phyloP scores from a whole-genome alignment of 1,140 invertebrate genomes.

The Hypothenemus hampei region DNA sequence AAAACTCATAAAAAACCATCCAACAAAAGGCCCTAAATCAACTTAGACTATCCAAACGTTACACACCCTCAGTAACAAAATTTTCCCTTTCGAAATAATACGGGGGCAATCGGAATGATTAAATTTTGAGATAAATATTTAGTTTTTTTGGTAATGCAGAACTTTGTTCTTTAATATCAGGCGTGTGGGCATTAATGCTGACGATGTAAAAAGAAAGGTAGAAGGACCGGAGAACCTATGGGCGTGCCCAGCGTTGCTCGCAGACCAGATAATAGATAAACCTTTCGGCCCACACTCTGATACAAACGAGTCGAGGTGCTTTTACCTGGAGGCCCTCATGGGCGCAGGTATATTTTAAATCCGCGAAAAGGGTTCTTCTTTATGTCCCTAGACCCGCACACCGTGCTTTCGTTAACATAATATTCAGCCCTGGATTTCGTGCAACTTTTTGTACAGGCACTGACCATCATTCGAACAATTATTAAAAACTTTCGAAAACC shows the following conservation, averaged over 20 bases:
- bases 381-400: not conserved
- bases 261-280: constrained; percentile 28
- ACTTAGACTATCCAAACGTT: constrained; percentile 8
- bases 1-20: constrained; percentile 9
- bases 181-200: constrained; percentile 5
- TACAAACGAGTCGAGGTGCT: constrained; percentile 18
- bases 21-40: constrained; percentile 12
- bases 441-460: not conserved
- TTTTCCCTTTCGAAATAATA: no score
- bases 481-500: not conserved
- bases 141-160: no score
- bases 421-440: not conserved
- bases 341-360: constrained; percentile 14
- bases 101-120: no score
- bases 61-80: constrained; percentile 2
- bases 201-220: constrained; percentile 5
- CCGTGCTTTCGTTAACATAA: not conserved
- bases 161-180: no score
- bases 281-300: constrained; percentile 21
- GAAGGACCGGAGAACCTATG: constrained; percentile 10
- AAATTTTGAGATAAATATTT: no score
- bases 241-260: constrained; percentile 16
- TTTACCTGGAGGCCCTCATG: constrained; percentile 16
- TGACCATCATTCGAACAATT: no score
- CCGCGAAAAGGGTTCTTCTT: constrained; percentile 6